Percentiles rank a stretch among this genome's conserved stretches.
Evolutionary conservation across 2,113 vertebrate genomes (phyloP).

Genomic region (Dascyllus trimaculatus): DNA sequence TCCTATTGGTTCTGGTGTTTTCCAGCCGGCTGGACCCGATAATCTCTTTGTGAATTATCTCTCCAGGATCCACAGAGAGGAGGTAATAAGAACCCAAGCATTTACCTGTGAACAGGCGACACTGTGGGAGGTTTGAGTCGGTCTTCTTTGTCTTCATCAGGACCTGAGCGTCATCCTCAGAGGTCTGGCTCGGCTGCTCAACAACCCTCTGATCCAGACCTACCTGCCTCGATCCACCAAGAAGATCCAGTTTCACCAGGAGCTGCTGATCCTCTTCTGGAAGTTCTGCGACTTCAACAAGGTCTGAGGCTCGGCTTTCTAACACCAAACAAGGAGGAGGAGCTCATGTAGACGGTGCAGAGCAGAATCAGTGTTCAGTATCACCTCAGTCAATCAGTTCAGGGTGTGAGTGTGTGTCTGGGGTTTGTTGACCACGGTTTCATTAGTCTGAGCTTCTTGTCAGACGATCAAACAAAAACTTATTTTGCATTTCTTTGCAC

Average conservation of each 20-base stretch:
- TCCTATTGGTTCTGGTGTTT: no score
- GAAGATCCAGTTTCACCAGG: slow-evolving; percentile 98
- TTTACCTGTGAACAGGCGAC: fast-evolving
- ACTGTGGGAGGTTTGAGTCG: neutral
- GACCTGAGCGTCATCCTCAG: slow-evolving; percentile 97
- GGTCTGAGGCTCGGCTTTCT: slow-evolving; percentile 72
- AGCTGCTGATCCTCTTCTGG: slow-evolving; percentile 97
- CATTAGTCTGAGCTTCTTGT: no score
- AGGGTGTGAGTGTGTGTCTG: no score
- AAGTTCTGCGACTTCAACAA: slow-evolving; percentile 98
- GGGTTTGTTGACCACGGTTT: no score
- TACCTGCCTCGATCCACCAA: slow-evolving; percentile 97
- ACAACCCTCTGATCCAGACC: slow-evolving; percentile 95
- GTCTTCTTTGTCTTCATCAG: slow-evolving; percentile 70
- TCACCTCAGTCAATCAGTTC: no score
- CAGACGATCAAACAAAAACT: no score
- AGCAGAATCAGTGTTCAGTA: no score
- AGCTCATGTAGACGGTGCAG: no score
- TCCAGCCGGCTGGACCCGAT: slow-evolving; percentile 89
- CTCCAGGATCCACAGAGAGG: slow-evolving; percentile 97
- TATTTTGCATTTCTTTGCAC: no score
- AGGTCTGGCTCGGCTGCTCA: slow-evolving; percentile 92
- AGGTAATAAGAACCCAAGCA: slow-evolving; percentile 81
- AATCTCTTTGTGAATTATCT: slow-evolving; percentile 99
- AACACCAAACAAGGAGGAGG: no score